Evolutionary conservation across 2,888 invertebrate species (phyloP).

Genomic region (Drosophila acutilabella): DNA sequence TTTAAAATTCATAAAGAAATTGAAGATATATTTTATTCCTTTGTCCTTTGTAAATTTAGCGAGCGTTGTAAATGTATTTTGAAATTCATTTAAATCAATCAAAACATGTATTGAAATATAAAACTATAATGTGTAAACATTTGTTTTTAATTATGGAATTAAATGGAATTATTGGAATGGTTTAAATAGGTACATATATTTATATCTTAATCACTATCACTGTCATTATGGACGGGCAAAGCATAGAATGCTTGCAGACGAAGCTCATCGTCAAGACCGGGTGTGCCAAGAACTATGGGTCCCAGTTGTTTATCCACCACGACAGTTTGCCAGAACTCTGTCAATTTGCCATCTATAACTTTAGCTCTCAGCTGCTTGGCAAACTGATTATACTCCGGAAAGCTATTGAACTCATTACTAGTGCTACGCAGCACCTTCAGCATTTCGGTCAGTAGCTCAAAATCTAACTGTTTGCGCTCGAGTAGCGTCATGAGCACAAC

Average conservation of each 20-base stretch:
- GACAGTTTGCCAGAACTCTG: slow-evolving; percentile 79
- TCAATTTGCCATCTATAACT: slow-evolving; percentile 49
- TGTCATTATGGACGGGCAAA: not conserved
- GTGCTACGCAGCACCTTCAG: slow-evolving; percentile 76
- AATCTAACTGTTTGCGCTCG: slow-evolving; percentile 64
- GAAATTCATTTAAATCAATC: slow-evolving; percentile 47
- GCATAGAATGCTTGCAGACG: slow-evolving; percentile 70
- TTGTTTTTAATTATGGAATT: not conserved
- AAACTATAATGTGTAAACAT: slow-evolving; percentile 1
- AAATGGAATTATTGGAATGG: no score
- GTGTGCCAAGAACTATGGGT: slow-evolving; percentile 70
- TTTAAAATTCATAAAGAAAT: slow-evolving; percentile 37
- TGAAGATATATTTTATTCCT: slow-evolving; percentile 39
- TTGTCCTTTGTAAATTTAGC: slow-evolving; percentile 23
- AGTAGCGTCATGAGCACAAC: slow-evolving; percentile 76
- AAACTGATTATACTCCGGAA: slow-evolving; percentile 82
- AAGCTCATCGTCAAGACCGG: slow-evolving; percentile 73
- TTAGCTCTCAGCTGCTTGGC: slow-evolving; percentile 72
- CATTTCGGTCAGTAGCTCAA: slow-evolving; percentile 75
- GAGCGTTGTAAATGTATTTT: slow-evolving; percentile 67
- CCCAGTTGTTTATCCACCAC: slow-evolving; percentile 80
- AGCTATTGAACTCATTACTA: slow-evolving; percentile 73
- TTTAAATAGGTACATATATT: slow-evolving; percentile 7
- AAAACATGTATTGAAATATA: slow-evolving; percentile 34
- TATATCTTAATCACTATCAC: not conserved